Evolutionary conservation across 2,113 vertebrate genomes (phyloP).

Genomic region (Castor canadensis): DNA sequence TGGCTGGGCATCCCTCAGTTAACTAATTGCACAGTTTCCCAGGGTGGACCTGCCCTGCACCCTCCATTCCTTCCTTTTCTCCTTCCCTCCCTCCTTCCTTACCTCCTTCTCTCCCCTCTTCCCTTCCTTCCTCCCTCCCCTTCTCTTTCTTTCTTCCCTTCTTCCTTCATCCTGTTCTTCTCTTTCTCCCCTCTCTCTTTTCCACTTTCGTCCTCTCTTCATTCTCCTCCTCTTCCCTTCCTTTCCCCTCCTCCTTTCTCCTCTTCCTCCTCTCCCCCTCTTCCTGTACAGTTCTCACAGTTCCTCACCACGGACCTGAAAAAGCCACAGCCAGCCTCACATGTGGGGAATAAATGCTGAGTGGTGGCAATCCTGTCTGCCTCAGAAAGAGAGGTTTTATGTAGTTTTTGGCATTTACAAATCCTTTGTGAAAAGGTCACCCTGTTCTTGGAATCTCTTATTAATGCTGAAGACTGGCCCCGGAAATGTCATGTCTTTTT

Average conservation of each 20-base stretch:
- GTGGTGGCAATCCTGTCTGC: conserved; percentile 76
- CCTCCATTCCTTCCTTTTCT: no score
- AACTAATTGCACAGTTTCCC: neutral
- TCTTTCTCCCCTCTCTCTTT: no score
- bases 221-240: accelerated
- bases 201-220: accelerated
- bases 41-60: neutral
- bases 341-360: conserved; percentile 72
- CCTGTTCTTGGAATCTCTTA: conserved; percentile 85
- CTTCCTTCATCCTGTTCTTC: neutral
- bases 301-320: neutral
- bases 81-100: neutral
- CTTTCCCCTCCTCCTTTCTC: accelerated
- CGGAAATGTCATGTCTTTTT: conserved; percentile 88
- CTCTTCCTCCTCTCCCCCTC: no score
- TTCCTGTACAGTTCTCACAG: neutral
- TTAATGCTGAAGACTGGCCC: conserved; percentile 85
- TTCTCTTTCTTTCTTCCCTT: neutral
- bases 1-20: neutral
- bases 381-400: conserved; percentile 84
- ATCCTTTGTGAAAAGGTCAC: conserved; percentile 91
- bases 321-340: conserved; percentile 30
- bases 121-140: no score
- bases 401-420: conserved; percentile 90
- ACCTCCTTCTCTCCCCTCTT: neutral